Evolutionary conservation across 53 echinoderm and acorn worm genomes (phyloP).

Genomic region (Crossaster papposus): DNA sequence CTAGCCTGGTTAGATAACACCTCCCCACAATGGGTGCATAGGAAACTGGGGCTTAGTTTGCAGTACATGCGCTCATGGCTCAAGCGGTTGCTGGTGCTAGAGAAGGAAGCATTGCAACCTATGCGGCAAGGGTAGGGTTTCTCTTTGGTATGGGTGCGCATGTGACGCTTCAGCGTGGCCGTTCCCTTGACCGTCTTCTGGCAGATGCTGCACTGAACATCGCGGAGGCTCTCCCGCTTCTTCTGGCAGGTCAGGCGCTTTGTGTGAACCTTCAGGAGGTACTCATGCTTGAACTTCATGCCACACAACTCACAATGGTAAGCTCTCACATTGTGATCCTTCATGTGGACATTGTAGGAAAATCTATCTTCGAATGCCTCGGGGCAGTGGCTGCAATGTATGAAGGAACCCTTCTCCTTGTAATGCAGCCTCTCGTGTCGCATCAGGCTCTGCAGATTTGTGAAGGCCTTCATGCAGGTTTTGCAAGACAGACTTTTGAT

Average conservation of each 20-base stretch:
- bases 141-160: slow-evolving; percentile 61
- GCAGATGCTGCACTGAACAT: slow-evolving; percentile 39
- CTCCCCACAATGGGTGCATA: slow-evolving; percentile 53
- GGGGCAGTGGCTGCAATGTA: slow-evolving; percentile 28
- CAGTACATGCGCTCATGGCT: slow-evolving; percentile 62
- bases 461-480: slow-evolving; percentile 42
- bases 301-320: slow-evolving; percentile 41
- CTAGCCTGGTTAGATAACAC: slow-evolving; percentile 50
- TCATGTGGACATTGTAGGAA: slow-evolving; percentile 41
- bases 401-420: slow-evolving; percentile 33
- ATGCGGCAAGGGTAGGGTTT: slow-evolving; percentile 57
- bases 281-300: slow-evolving; percentile 54
- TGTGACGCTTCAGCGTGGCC: slow-evolving; percentile 57
- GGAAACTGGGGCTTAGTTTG: slow-evolving; percentile 35
- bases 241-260: slow-evolving; percentile 59
- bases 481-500: slow-evolving; percentile 44
- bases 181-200: slow-evolving; percentile 55
- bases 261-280: slow-evolving; percentile 49
- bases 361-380: slow-evolving; percentile 43
- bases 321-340: slow-evolving; percentile 33
- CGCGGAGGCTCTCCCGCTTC: slow-evolving; percentile 48
- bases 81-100: slow-evolving; percentile 57
- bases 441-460: slow-evolving; percentile 31
- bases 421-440: slow-evolving; percentile 53
- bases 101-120: slow-evolving; percentile 40